Evolutionary conservation across 2,797 vertebrate genomes (phyloP), one percentile per base, ranked within the genome.

Genomic region (Schizothorax lantsangensis): DNA sequence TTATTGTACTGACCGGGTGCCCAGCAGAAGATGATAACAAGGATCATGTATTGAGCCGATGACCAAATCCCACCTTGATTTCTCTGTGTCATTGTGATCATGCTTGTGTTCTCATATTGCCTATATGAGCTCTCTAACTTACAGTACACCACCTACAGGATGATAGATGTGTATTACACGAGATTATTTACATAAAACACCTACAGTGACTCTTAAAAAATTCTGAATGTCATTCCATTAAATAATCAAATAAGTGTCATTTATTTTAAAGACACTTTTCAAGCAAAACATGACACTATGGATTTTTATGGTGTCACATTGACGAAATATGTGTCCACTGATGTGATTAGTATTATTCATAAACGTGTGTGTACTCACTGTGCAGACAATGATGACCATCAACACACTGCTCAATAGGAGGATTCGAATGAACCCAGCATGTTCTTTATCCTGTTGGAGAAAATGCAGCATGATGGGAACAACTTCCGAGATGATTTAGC

Each of bases 21-120:
- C 97, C 97, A 97, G 90, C 96, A 97, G 92, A 96, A 52, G 79
- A 97, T 81, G 85, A 96, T 94, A 52, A 96, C 93, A 86, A 96
- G 59, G 89, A 96, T 92, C 94, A 96, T 96, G 80, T 89, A 91
- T 33, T 91, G 91, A 0, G 94, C 90, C 4, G 93, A 94, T 33
- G 43, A 92, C 91, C 92, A 80, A 30, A 89, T 43, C 1, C 84
- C 84, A 15, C 52, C 80, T n/a, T 52, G 36, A 54, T 38, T 89
- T 52, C 85, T 86, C 75, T 90, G 91, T 10, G 91, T 94, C 0
- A 88, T 91, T 21, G 92, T 92, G 0, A 95, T 94, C 74, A 96
- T 77, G 1, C 89, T 91, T 0, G 59, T 86, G 6, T 90, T 91
- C 2, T 90, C 82, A 4, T 91, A 91, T 75, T 64, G 87, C 62